Evolutionary conservation across 1,140 invertebrate species (phyloP).

Genomic region (Xylocopa sonorina): DNA sequence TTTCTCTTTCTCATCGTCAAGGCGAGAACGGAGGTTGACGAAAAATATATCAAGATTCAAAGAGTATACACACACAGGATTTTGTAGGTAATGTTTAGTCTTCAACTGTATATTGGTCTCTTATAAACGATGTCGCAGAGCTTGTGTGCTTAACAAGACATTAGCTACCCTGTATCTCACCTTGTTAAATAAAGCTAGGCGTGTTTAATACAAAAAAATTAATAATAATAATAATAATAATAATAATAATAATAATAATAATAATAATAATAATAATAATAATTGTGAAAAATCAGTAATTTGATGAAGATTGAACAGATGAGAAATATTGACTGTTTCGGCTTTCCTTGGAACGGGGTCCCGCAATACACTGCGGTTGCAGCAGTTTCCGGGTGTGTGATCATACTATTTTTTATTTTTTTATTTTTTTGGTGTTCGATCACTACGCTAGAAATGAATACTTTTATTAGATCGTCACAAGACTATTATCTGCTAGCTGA

Average conservation of each 20-base stretch:
- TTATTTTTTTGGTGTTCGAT: no score
- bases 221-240: slow-evolving; percentile 12
- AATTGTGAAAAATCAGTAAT: slow-evolving; percentile 5
- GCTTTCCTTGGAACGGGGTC: slow-evolving; percentile 47
- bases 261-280: slow-evolving; percentile 14
- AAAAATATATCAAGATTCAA: slow-evolving; percentile 26
- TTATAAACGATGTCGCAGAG: slow-evolving; percentile 67
- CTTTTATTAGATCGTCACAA: no score
- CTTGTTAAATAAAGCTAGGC: slow-evolving; percentile 81
- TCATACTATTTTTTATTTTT: no score
- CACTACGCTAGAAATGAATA: no score
- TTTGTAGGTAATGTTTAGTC: slow-evolving; percentile 63
- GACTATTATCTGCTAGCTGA: no score
- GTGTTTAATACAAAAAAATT: slow-evolving; percentile 78
- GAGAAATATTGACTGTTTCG: not conserved
- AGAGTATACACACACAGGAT: slow-evolving; percentile 46
- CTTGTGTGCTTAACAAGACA: slow-evolving; percentile 76
- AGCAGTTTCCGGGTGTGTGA: not conserved
- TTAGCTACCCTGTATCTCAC: slow-evolving; percentile 79
- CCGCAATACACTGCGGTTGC: slow-evolving; percentile 38
- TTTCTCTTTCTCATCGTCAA: slow-evolving; percentile 20
- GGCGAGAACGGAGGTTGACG: not conserved
- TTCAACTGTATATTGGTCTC: slow-evolving; percentile 68
- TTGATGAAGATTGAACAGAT: not conserved
- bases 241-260: slow-evolving; percentile 13